phyloP scores from a whole-genome alignment of 2,888 invertebrate species.

The Hybos culiciformis region DNA sequence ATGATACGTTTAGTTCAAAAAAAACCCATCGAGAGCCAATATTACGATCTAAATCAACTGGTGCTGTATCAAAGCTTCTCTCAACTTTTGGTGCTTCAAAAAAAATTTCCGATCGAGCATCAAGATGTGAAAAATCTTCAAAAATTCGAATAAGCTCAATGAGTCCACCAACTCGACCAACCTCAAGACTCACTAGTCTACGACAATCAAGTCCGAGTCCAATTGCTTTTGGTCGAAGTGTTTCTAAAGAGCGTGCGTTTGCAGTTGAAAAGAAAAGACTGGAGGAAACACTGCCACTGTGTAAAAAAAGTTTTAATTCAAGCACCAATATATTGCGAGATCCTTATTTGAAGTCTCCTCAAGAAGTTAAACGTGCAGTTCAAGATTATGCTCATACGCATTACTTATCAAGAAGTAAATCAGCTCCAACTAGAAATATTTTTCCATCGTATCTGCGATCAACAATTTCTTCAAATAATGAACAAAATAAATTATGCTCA shows the following conservation, averaged over 20 bases:
- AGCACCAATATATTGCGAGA: constrained; percentile 36
- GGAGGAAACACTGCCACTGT: constrained; percentile 31
- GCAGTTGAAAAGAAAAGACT: constrained; percentile 41
- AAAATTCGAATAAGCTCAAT: constrained; percentile 24
- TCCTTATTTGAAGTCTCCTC: constrained; percentile 44
- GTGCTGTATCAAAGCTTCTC: constrained; percentile 18
- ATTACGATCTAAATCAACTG: constrained; percentile 30
- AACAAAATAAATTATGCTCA: not conserved
- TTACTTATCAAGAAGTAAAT: constrained; percentile 28
- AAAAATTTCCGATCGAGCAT: not conserved
- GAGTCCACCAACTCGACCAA: constrained; percentile 24
- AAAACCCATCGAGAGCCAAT: too few species aligned
- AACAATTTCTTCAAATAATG: not conserved
- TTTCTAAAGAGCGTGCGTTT: constrained; percentile 44
- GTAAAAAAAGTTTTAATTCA: constrained; percentile 29
- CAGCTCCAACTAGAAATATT: constrained; percentile 24
- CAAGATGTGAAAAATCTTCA: constrained; percentile 20
- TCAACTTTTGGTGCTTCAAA: not conserved
- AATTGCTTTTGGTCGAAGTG: constrained; percentile 35
- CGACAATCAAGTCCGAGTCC: constrained; percentile 34
- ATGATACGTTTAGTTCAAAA: constrained; percentile 16
- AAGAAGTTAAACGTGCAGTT: constrained; percentile 41
- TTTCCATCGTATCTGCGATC: constrained; percentile 5
- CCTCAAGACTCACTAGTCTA: constrained; percentile 16
- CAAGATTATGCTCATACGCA: constrained; percentile 31